Base-by-base conservation (phyloP, 2,113 vertebrate genomes). In the Corynorhinus townsendii region DNA sequence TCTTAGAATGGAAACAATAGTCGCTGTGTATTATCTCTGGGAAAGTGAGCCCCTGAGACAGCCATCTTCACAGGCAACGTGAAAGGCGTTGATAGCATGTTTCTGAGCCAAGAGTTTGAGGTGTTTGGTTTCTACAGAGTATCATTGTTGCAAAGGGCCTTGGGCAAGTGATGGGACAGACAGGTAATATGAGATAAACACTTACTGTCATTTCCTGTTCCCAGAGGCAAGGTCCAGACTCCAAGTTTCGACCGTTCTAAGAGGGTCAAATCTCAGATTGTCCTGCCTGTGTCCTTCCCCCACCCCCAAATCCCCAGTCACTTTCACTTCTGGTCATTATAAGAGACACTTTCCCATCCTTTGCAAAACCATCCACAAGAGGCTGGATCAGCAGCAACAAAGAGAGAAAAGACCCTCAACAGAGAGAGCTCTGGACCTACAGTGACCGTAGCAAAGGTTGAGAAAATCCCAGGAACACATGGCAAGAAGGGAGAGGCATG, bases 81-180 rank as follows among this genome's bases (percentile, higher is more conserved):
- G 17, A 38, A 59, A 40, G 72, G 40, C 52, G n/a, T 15, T 30
- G 68, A 68, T 54, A 17, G 47, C 90, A 54, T 40, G 11, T 16
- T 90, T 87, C 12, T 17, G 62, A 94, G 86, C 84, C 81, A 94
- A 87, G 82, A 33, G 9, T 33, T 28, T 7, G 38, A n/a, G 71
- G 90, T 75, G 56, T 92, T 86, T 4, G 2, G 52, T 98, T 97
- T 81, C 90, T 49, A 85, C 72, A 88, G n/a, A 0, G 8, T 24
- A 71, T 56, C 24, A n/a, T 0, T 73, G 11, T 76, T 93, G 47
- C 38, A 3, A 52, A 92, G 72, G 79, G 22, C 54, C 9, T 0
- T 35, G 28, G 66, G 7, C 7, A 38, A 84, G 62, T 43, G n/a
- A 87, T 1, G 24, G 64, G 81, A 69, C 35, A 47, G 1, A 9